Conservation (phyloP, 2,113 vertebrate species). For the Cnemophilus loriae region DNA sequence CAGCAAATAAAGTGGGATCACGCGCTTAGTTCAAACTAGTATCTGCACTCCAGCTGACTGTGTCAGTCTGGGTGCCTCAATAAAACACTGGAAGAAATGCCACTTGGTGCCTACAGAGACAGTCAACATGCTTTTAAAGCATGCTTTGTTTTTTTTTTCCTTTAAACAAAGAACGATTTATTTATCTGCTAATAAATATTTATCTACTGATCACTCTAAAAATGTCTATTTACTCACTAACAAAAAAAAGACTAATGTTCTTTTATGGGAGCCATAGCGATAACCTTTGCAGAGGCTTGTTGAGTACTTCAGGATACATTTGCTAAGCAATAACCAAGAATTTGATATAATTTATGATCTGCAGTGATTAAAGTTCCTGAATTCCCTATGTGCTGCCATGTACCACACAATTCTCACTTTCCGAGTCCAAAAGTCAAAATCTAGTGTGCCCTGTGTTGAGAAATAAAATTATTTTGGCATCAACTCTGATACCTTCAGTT, state of each 20-base stretch:
- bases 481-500: not conserved
- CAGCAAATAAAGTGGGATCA: not conserved
- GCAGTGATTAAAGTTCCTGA: not conserved
- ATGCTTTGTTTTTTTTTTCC: not conserved
- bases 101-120: not conserved
- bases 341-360: not conserved
- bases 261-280: not conserved
- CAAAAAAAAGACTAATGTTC: not conserved
- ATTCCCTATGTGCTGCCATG: not conserved
- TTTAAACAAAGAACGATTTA: not conserved
- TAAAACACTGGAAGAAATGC: not conserved
- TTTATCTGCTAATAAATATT: not conserved
- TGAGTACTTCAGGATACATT: not conserved
- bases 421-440: not conserved
- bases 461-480: not conserved
- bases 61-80: constrained; percentile 1
- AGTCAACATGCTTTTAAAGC: not conserved
- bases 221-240: not conserved
- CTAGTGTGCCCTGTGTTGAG: not conserved
- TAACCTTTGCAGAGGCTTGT: not conserved
- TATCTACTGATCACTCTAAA: not conserved
- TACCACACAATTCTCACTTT: not conserved
- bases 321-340: not conserved
- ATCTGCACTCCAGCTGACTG: not conserved
- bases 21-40: not conserved